A percentile compares a stretch with the other conserved stretches of the same genome.
These are phyloP conservation scores for Tenthredo distinguenda DNA, from an alignment of 2,888 invertebrate species.

Conservation along the genomic window DNA sequence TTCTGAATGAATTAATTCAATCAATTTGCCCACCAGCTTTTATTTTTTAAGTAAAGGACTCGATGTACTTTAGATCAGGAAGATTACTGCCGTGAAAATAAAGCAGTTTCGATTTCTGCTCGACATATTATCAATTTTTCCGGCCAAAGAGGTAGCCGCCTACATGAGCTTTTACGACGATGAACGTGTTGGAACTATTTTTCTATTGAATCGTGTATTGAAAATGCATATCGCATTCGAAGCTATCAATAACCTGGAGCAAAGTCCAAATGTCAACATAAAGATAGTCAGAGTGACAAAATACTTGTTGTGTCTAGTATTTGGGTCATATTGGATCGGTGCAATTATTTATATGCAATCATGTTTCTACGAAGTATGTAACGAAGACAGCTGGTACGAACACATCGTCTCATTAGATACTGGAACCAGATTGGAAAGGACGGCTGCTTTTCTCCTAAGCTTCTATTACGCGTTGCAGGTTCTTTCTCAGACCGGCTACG, in stretches of 20 bases:
- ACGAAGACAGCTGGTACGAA: conserved; percentile 20
- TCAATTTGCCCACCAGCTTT: background rate
- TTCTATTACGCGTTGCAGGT: conserved; percentile 59
- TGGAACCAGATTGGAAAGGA: background rate
- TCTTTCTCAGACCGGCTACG: conserved; percentile 61
- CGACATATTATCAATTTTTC: conserved; percentile 39
- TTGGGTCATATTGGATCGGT: conserved; percentile 45
- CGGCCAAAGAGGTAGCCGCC: conserved; percentile 18
- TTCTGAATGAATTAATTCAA: background rate
- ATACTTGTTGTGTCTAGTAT: conserved; percentile 31
- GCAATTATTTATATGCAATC: conserved; percentile 41
- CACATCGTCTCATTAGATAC: background rate
- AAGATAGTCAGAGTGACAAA: conserved; percentile 41
- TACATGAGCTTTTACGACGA: conserved; percentile 28
- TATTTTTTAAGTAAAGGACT: background rate
- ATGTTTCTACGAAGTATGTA: conserved; percentile 33
- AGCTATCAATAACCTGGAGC: conserved; percentile 22
- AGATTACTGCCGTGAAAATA: conserved; percentile 29
- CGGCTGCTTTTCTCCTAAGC: conserved; percentile 24
- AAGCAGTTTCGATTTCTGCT: conserved; percentile 38
- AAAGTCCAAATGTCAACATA: conserved; percentile 38
- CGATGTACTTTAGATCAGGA: background rate
- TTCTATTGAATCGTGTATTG: conserved; percentile 44
- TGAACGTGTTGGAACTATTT: conserved; percentile 40
- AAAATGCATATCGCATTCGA: conserved; percentile 35